These are phyloP conservation scores for Syritta pipiens DNA, from an alignment of 2,888 invertebrate species.

Conservation along the genomic window DNA sequence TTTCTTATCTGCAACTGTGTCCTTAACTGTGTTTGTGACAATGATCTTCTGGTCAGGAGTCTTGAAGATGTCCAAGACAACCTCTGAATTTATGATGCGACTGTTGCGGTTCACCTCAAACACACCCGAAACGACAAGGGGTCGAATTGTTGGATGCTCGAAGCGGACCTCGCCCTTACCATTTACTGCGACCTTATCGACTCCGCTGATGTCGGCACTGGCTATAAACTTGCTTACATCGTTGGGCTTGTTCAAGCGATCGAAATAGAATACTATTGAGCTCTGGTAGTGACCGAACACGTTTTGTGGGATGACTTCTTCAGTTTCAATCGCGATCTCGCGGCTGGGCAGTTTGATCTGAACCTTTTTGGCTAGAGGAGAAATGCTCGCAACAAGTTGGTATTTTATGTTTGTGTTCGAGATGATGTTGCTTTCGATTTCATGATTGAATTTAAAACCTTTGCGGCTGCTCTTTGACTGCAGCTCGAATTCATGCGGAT, in stretches of 20 bases:
- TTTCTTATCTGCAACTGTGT: not conserved
- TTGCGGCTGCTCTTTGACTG: slow-evolving; percentile 83
- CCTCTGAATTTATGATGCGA: slow-evolving; percentile 73
- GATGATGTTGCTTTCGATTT: slow-evolving; percentile 86
- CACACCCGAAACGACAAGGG: slow-evolving; percentile 80
- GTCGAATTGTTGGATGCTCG: slow-evolving; percentile 83
- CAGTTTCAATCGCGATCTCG: slow-evolving; percentile 83
- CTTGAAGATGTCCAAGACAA: slow-evolving; percentile 83
- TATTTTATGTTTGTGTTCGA: slow-evolving; percentile 86
- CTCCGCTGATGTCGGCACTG: slow-evolving; percentile 80
- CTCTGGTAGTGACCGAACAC: slow-evolving; percentile 83
- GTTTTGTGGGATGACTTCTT: slow-evolving; percentile 80
- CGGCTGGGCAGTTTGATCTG: slow-evolving; percentile 85
- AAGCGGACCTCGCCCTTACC: slow-evolving; percentile 83
- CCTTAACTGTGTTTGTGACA: slow-evolving; percentile 64
- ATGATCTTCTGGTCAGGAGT: slow-evolving; percentile 82
- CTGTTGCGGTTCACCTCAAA: slow-evolving; percentile 78
- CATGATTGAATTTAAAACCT: slow-evolving; percentile 82
- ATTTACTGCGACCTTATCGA: slow-evolving; percentile 80
- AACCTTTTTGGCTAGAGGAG: slow-evolving; percentile 83
- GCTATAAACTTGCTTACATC: slow-evolving; percentile 83
- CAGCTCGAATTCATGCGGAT: slow-evolving; percentile 87
- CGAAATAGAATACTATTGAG: slow-evolving; percentile 84
- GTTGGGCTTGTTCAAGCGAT: slow-evolving; percentile 86
- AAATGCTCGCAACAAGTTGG: slow-evolving; percentile 84